Percentiles rank a stretch among this genome's conserved stretches.
Evolutionary conservation across 2,888 invertebrate genomes (phyloP).

Genomic region (Agonopterix heracliana): DNA sequence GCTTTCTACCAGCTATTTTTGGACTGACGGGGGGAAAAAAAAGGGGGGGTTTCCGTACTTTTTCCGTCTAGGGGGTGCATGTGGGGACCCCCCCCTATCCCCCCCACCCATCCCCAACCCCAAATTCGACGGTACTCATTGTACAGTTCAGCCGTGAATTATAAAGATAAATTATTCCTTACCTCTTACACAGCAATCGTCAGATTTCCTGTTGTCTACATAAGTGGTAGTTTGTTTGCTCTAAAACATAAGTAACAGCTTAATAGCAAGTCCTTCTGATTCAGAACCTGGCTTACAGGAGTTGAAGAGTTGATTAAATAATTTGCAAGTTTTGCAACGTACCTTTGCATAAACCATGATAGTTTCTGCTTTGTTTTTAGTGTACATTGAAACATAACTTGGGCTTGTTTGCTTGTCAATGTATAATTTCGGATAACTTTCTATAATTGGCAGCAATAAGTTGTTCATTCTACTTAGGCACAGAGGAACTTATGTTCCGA

Average conservation of each 20-base stretch:
- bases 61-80: too few species aligned
- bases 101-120: too few species aligned
- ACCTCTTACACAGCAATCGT: constrained; percentile 37
- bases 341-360: constrained; percentile 51
- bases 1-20: too few species aligned
- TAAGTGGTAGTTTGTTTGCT: constrained; percentile 26
- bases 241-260: constrained; percentile 27
- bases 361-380: constrained; percentile 44
- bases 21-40: too few species aligned
- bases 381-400: constrained; percentile 59
- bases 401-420: constrained; percentile 52
- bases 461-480: constrained; percentile 43
- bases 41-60: too few species aligned
- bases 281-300: too few species aligned
- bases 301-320: not conserved
- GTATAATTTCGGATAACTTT: constrained; percentile 40
- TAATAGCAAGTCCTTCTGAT: not conserved
- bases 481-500: too few species aligned
- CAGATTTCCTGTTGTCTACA: constrained; percentile 21
- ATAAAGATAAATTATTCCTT: constrained; percentile 3
- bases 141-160: too few species aligned
- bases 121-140: too few species aligned
- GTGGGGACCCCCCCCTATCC: too few species aligned
- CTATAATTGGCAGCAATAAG: constrained; percentile 36
- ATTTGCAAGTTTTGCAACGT: not conserved